Conservation (phyloP, 1,140 invertebrate species). For the Heliconius eleuchia region DNA sequence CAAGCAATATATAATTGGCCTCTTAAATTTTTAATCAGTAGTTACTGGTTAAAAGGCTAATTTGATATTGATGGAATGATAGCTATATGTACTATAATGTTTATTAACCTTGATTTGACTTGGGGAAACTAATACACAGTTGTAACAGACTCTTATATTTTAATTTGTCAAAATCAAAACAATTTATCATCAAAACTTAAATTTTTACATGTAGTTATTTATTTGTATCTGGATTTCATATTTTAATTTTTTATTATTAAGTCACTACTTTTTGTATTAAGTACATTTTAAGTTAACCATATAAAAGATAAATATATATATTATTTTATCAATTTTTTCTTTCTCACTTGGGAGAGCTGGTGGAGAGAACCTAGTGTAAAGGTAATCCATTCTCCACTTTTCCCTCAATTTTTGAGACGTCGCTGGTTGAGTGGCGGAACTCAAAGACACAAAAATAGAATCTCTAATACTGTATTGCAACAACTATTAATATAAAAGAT, state of each 20-base stretch:
- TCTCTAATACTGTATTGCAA: too few species aligned
- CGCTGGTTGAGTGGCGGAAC: too few species aligned
- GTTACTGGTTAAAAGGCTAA: neutral
- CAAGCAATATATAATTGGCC: neutral
- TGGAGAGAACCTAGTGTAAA: too few species aligned
- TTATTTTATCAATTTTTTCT: neutral
- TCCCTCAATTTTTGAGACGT: too few species aligned
- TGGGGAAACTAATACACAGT: neutral
- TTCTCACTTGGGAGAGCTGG: too few species aligned
- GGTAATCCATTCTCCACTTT: too few species aligned
- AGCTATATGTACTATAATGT: conserved; percentile 4
- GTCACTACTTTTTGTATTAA: neutral
- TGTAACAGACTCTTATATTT: neutral
- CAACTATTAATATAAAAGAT: too few species aligned
- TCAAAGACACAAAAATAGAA: too few species aligned
- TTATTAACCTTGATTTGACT: conserved; percentile 22
- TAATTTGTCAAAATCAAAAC: neutral
- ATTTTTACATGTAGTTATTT: too few species aligned
- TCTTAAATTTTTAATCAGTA: neutral
- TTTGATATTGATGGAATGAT: too few species aligned
- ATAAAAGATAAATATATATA: neutral
- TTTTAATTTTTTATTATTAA: too few species aligned
- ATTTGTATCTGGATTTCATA: too few species aligned
- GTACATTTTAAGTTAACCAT: conserved; percentile 1
- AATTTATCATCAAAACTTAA: neutral